Conservation (phyloP, 2,797 vertebrate species). For the Lycodopsis pacificus region DNA sequence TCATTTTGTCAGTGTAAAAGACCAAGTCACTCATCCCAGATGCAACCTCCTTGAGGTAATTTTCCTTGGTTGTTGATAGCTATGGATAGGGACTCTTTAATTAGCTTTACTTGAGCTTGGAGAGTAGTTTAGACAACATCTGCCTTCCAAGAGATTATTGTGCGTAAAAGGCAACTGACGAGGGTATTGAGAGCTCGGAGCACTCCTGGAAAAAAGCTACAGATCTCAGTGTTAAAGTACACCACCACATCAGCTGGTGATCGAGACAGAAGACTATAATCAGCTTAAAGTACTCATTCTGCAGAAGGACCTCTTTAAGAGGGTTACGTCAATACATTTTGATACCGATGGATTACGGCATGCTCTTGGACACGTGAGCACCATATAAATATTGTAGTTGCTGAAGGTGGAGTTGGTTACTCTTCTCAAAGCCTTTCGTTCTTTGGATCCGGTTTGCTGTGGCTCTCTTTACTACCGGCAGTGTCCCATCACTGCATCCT, state of each 20-base stretch:
- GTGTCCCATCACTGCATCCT: background rate
- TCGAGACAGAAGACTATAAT: background rate
- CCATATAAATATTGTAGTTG: background rate
- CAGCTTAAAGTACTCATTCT: background rate
- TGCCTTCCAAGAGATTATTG: background rate
- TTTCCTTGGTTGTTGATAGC: background rate
- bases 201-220: too few relatives aligned
- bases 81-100: background rate
- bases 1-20: background rate
- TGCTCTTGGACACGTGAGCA: background rate
- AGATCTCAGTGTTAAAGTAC: too few relatives aligned
- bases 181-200: background rate
- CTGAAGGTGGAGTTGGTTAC: background rate
- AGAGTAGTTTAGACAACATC: accelerated
- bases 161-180: background rate
- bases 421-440: background rate
- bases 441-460: background rate
- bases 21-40: background rate
- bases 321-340: background rate
- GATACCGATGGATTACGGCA: background rate
- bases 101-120: background rate
- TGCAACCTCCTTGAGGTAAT: background rate
- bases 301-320: background rate
- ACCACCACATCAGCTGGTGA: too few relatives aligned
- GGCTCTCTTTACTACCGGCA: background rate